phyloP scores from a whole-genome alignment of 30 jellyfish, hydroid and myxozoan genomes.

The Pelagia noctiluca region DNA sequence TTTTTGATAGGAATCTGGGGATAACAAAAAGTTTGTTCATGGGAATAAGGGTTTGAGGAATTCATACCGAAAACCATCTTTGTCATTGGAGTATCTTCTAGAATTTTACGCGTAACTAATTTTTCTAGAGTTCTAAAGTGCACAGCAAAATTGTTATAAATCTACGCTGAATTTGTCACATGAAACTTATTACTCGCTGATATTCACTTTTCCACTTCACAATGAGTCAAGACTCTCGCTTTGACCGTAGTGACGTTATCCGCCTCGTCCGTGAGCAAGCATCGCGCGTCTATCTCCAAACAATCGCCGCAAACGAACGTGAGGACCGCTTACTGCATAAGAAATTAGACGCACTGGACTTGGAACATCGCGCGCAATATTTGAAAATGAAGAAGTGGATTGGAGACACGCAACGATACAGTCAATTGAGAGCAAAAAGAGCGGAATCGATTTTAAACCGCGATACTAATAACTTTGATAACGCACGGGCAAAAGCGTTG shows the following conservation, averaged over 20 bases:
- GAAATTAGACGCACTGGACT: constrained; percentile 63
- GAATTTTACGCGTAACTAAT: too few species aligned
- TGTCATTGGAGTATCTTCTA: too few species aligned
- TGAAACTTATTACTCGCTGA: too few species aligned
- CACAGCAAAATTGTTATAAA: too few species aligned
- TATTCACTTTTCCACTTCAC: too few species aligned
- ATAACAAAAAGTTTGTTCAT: too few species aligned
- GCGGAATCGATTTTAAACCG: constrained; percentile 3
- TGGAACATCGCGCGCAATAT: constrained; percentile 71
- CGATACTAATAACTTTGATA: neutral
- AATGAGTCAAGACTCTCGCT: neutral
- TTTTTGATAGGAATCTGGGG: too few species aligned
- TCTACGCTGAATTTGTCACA: too few species aligned
- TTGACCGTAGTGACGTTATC: constrained; percentile 48
- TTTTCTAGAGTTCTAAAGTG: too few species aligned
- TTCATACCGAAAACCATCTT: too few species aligned
- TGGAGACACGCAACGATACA: constrained; percentile 33
- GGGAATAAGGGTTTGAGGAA: too few species aligned
- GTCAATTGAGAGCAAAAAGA: constrained; percentile 38
- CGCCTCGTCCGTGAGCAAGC: constrained; percentile 70
- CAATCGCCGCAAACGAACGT: constrained; percentile 71
- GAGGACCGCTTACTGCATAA: constrained; percentile 61
- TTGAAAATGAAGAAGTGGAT: constrained; percentile 64
- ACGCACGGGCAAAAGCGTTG: too few species aligned
- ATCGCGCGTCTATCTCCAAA: constrained; percentile 69